Conservation (phyloP, 2,888 invertebrate genomes). For the Lasioglossum calceatum region DNA sequence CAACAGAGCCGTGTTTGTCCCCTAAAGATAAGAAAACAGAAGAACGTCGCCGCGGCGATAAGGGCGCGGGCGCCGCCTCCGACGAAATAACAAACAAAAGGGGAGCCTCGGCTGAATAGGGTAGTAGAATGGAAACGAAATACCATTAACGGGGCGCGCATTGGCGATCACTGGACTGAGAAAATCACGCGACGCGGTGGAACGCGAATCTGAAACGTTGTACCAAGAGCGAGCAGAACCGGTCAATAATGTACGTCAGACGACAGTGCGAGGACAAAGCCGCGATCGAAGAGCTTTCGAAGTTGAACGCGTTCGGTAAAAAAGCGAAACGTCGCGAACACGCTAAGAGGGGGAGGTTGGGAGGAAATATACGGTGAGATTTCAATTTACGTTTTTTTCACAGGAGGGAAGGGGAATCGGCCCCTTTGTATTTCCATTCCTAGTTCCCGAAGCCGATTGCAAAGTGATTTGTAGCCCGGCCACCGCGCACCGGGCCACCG, state of each 20-base stretch:
- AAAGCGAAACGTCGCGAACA: not conserved
- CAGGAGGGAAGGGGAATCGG: not conserved
- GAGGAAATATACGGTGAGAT: not conserved
- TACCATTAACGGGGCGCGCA: not conserved
- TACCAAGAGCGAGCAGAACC: not conserved
- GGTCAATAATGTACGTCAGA: not conserved
- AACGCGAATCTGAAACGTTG: not conserved
- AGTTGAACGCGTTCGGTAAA: not conserved
- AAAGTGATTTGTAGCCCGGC: slow-evolving; percentile 27
- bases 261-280: not conserved
- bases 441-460: slow-evolving; percentile 13
- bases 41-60: slow-evolving; percentile 28
- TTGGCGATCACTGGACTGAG: slow-evolving; percentile 4
- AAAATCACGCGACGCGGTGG: not conserved
- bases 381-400: not conserved
- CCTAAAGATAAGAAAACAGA: slow-evolving; percentile 43
- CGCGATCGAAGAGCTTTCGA: not conserved
- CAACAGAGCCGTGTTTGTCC: slow-evolving; percentile 31
- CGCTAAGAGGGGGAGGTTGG: not conserved
- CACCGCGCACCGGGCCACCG: not conserved
- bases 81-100: slow-evolving; percentile 17
- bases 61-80: slow-evolving; percentile 10
- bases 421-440: not conserved
- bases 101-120: not conserved
- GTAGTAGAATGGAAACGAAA: not conserved